Percentiles rank a stretch among this genome's conserved stretches.
These are phyloP conservation scores for Limanda limanda DNA, from an alignment of 2,113 vertebrate genomes.

Conservation along the genomic window DNA sequence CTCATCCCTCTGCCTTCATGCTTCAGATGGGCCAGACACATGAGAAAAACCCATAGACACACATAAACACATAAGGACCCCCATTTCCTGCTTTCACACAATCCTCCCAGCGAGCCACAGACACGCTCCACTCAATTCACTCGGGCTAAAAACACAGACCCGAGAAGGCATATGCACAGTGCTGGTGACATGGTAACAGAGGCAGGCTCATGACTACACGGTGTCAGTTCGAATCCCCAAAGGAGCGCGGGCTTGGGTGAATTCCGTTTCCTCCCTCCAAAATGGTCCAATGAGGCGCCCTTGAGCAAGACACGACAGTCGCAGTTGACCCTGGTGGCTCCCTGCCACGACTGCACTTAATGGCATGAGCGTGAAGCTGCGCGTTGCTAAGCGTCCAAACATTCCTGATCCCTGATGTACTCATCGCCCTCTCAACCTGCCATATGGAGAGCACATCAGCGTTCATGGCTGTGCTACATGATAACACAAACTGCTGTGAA, in stretches of 20 bases:
- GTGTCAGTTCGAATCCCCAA: conserved; percentile 40
- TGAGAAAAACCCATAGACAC: neutral
- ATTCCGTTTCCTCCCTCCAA: conserved; percentile 35
- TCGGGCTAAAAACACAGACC: neutral
- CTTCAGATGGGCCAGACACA: conserved; percentile 20
- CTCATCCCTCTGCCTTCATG: conserved; percentile 50
- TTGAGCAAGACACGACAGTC: conserved; percentile 28
- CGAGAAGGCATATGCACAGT: conserved; percentile 6
- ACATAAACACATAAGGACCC: conserved; percentile 16
- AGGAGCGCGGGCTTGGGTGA: conserved; percentile 35
- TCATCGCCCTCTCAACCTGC: conserved; percentile 17
- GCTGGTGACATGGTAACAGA: conserved; percentile 39
- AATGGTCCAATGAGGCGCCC: conserved; percentile 25
- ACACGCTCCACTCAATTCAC: conserved; percentile 30
- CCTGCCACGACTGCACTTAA: conserved; percentile 18
- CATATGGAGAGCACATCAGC: conserved; percentile 5
- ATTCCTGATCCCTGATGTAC: neutral
- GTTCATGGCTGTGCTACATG: neutral
- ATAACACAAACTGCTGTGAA: neutral
- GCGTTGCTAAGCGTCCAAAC: conserved; percentile 7
- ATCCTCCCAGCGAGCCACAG: conserved; percentile 43
- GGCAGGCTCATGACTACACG: conserved; percentile 26
- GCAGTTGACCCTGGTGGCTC: neutral
- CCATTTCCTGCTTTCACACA: conserved; percentile 35
- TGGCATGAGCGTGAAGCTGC: conserved; percentile 11